Evolutionary conservation across 1,140 invertebrate species (phyloP), one percentile per base, ranked within the genome.

Genomic region (Ips nitidus): DNA sequence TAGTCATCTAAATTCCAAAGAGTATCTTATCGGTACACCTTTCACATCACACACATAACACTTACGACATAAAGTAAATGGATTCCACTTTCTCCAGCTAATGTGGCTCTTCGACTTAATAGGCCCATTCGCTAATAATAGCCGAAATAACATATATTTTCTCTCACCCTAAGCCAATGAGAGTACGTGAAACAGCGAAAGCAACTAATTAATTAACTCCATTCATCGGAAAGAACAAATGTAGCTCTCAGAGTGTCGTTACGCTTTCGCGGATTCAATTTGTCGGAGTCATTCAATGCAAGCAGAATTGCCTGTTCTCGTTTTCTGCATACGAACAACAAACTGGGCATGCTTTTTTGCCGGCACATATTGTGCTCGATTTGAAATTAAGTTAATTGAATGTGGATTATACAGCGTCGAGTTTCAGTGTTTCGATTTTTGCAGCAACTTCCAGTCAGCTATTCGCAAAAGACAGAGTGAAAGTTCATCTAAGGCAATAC

Each of bases 171-270:
- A 45, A 41, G 43, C 59, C 45, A 22, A 61, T 61, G 59, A 61
- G 40, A 39, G 59, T 43, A 61, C 59, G 59, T 61, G 41, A 38
- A 61, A 61, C 37, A 61, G 56, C 8, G 36, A 47, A 61, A 61
- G 59, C 59, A 71, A 69, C 73, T 76, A 75, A 77, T 77, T 77
- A 76, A 76, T 77, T 75, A 77, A 71, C 73, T 77, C 76, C 74
- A 77, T 77, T 76, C 76, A 77, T 77, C 71, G 75, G 73, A 75
- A 76, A 75, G 76, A 76, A 76, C 75, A 76, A 76, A 76, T 75
- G 75, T 74, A 75, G 73, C 74, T 73, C 75, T 77, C 74, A 59
- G 67, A 73, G 72, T 75, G 74, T 75, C 73, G 75, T 76, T 76
- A 73, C 75, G 75, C 74, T 74, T 66, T 70, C 70, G 73, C 70